These are phyloP conservation scores for Drosophila neotestacea DNA, from an alignment of 2,888 invertebrate species.

Conservation along the genomic window DNA sequence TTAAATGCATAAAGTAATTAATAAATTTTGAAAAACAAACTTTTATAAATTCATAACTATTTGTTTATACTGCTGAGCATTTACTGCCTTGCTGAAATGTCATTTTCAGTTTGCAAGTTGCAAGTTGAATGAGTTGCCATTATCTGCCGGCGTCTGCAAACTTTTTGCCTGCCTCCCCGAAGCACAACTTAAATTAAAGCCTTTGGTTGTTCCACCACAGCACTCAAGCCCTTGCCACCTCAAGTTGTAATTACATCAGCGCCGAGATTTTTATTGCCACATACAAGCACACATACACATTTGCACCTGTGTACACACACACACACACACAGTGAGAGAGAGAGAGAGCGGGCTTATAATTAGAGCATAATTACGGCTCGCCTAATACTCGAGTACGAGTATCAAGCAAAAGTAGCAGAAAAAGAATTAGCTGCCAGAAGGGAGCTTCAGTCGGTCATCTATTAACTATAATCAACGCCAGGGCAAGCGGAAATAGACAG, in stretches of 20 bases:
- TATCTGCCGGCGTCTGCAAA: constrained; percentile 49
- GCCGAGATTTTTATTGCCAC: constrained; percentile 70
- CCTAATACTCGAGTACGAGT: constrained; percentile 74
- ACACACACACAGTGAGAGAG: constrained; percentile 8
- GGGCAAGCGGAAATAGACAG: constrained; percentile 80
- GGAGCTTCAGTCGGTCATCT: constrained; percentile 73
- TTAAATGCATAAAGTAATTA: background rate
- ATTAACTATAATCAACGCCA: constrained; percentile 81
- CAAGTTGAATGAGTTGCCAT: constrained; percentile 17
- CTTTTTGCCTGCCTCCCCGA: constrained; percentile 42
- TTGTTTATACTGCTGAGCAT: constrained; percentile 4
- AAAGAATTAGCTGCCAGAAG: constrained; percentile 66
- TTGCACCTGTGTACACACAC: constrained; percentile 9
- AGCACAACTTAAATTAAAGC: constrained; percentile 51
- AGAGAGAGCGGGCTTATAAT: constrained; percentile 64
- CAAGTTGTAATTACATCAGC: constrained; percentile 68
- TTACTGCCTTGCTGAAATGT: constrained; percentile 15
- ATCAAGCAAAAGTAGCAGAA: constrained; percentile 59
- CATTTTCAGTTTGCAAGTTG: constrained; percentile 10
- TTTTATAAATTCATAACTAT: background rate
- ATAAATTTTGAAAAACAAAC: background rate
- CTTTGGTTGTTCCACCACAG: constrained; percentile 22
- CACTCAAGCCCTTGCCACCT: constrained; percentile 47
- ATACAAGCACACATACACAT: constrained; percentile 21
- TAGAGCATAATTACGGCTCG: constrained; percentile 77